phyloP scores from a whole-genome alignment of 64 coral and sea anemone species.

The Orbicella faveolata region DNA sequence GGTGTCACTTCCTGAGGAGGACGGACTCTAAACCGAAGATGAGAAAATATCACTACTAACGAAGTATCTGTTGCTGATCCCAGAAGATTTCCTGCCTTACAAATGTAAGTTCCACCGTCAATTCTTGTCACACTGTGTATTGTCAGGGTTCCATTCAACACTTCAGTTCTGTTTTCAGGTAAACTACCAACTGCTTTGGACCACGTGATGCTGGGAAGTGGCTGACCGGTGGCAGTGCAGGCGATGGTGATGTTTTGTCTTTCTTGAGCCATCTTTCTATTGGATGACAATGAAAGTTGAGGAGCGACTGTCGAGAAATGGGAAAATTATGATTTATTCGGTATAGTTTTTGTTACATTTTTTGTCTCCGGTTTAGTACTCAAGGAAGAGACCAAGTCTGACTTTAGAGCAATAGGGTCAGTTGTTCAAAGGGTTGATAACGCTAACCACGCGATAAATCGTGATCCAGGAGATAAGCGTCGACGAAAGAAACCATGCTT shows the following conservation, averaged over 20 bases:
- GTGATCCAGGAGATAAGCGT: too few species aligned
- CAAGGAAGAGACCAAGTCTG: too few species aligned
- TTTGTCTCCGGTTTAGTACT: too few species aligned
- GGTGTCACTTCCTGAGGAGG: background rate
- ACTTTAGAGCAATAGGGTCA: too few species aligned
- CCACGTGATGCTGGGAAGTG: constrained; percentile 21
- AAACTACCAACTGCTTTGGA: background rate
- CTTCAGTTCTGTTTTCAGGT: background rate
- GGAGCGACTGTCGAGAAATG: background rate
- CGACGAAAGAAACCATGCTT: too few species aligned
- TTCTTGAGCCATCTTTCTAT: constrained; percentile 2
- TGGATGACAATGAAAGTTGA: background rate
- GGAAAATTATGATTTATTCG: too few species aligned
- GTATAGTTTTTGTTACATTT: too few species aligned
- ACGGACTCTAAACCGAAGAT: background rate
- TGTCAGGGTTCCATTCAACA: background rate
- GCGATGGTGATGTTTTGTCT: constrained; percentile 5
- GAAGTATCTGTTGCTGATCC: background rate
- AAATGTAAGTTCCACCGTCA: constrained; percentile 37
- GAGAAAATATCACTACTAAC: background rate
- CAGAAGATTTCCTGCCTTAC: constrained; percentile 37
- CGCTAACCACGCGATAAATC: too few species aligned
- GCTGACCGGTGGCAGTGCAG: constrained; percentile 39
- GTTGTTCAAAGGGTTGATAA: too few species aligned
- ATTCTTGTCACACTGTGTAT: background rate